Percentiles rank a stretch among this genome's conserved stretches.
Conservation (phyloP, 92 coral and sea anemone genomes). For the Porites rus region DNA sequence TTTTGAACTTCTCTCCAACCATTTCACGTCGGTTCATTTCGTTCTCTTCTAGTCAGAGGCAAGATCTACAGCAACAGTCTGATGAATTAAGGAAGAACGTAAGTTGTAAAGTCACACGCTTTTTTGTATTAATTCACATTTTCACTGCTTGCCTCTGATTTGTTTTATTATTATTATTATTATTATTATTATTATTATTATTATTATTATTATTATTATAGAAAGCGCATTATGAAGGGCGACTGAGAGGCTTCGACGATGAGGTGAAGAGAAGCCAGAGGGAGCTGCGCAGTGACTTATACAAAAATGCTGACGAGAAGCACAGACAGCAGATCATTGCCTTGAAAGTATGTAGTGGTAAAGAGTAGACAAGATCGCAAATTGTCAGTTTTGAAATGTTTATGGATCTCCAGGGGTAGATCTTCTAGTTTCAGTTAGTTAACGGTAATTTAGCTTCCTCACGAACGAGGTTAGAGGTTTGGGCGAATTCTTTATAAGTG, state of each 20-base stretch:
- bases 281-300: conserved; percentile 84
- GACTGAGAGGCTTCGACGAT: conserved; percentile 87
- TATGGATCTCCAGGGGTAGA: too few species aligned
- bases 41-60: conserved; percentile 66
- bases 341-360: conserved; percentile 68
- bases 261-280: conserved; percentile 78
- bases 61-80: conserved; percentile 65
- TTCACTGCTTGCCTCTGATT: neutral
- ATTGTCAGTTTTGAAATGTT: too few species aligned
- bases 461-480: too few species aligned
- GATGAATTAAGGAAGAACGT: conserved; percentile 89
- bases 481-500: too few species aligned
- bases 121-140: neutral
- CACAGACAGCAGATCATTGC: conserved; percentile 90
- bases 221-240: conserved; percentile 92
- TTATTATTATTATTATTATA: neutral
- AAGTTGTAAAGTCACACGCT: neutral
- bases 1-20: too few species aligned
- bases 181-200: too few species aligned
- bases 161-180: too few species aligned
- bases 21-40: too few species aligned
- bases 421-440: too few species aligned
- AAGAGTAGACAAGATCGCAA: neutral
- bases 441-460: too few species aligned
- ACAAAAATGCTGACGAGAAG: conserved; percentile 84